phyloP scores from a whole-genome alignment of 2,113 vertebrate genomes.

The Cathartes aura region DNA sequence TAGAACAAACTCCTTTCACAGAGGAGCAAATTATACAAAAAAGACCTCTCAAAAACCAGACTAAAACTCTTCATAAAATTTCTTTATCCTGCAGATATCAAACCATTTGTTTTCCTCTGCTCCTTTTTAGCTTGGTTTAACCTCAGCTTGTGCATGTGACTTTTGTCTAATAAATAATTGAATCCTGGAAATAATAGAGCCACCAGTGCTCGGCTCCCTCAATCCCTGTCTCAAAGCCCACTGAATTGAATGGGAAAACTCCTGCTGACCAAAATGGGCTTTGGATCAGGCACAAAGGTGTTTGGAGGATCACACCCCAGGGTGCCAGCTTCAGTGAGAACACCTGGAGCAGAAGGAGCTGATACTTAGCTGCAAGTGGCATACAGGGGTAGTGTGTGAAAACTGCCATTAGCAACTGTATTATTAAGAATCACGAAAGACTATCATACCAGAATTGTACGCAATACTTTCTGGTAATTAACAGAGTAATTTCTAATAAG shows the following conservation, averaged over 20 bases:
- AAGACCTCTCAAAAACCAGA: not conserved
- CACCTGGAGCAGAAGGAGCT: not conserved
- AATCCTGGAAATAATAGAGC: not conserved
- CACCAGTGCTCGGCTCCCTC: not conserved
- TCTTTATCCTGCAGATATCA: not conserved
- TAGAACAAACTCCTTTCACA: slow-evolving; percentile 19
- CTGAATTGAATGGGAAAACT: not conserved
- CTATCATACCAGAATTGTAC: not conserved
- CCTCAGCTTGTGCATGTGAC: not conserved
- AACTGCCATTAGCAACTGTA: not conserved
- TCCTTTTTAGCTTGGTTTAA: not conserved
- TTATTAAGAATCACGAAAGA: not conserved
- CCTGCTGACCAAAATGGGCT: not conserved
- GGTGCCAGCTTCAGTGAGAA: not conserved
- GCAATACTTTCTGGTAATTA: not conserved
- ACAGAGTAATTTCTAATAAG: not conserved
- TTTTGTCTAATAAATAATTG: not conserved
- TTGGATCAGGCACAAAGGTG: not conserved
- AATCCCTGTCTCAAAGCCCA: not conserved
- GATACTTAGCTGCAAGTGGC: not conserved
- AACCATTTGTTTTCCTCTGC: not conserved
- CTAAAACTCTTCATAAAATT: not conserved
- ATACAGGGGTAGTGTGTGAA: not conserved
- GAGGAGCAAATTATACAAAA: not conserved
- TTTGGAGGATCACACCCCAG: not conserved